Evolutionary conservation across 2,113 vertebrate genomes (phyloP).

Genomic region (Chlorodrepanis virens): DNA sequence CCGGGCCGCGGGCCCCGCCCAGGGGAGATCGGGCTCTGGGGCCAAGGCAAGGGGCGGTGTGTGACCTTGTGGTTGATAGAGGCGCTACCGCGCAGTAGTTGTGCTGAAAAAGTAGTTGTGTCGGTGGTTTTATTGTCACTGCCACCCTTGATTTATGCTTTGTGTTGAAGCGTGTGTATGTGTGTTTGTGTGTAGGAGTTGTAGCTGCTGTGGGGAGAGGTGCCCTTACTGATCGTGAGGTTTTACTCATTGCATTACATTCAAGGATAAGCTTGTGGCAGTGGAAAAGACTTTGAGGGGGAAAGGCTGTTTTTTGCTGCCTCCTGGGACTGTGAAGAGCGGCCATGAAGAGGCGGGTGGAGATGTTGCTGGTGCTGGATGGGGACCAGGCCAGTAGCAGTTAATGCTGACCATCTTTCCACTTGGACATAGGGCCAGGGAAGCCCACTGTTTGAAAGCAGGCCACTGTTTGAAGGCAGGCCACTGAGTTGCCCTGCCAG

Average conservation of each 20-base stretch:
- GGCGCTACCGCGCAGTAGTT: accelerated
- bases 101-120: not conserved
- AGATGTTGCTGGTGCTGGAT: not conserved
- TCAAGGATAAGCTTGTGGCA: not conserved
- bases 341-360: not conserved
- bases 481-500: not conserved
- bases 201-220: not conserved
- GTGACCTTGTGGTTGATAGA: accelerated
- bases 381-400: not conserved
- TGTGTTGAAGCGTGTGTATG: accelerated
- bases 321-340: too few relatives aligned
- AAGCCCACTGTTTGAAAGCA: not conserved
- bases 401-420: not conserved
- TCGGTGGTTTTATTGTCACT: not conserved
- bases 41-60: accelerated
- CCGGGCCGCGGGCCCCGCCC: too few relatives aligned
- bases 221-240: too few relatives aligned
- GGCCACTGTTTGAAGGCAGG: not conserved
- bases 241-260: accelerated
- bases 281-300: not conserved
- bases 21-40: accelerated
- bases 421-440: accelerated
- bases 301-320: not conserved
- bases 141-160: not conserved
- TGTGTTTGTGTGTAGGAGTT: not conserved